Percentiles rank a stretch among this genome's conserved stretches.
These are phyloP conservation scores for Dendroctonus ponderosae DNA, from an alignment of 1,140 invertebrate species.

Conservation along the genomic window DNA sequence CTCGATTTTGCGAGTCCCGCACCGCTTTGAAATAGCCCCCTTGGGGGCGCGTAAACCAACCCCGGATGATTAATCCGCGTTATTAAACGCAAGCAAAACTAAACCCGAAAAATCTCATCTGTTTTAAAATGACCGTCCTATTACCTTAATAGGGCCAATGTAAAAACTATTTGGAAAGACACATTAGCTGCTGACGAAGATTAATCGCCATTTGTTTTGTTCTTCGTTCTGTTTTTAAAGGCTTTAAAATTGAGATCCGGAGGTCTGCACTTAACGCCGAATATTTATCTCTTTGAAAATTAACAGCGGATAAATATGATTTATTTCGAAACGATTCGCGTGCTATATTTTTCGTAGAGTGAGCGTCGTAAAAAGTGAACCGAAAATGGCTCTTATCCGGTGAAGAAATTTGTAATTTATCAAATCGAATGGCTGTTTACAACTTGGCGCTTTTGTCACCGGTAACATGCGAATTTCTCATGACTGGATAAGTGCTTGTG, in stretches of 20 bases:
- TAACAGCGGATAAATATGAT: slow-evolving; percentile 24
- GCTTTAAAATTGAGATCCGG: slow-evolving; percentile 22
- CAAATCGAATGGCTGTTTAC: slow-evolving; percentile 1
- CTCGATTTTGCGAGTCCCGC: slow-evolving; percentile 5
- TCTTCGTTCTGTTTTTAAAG: slow-evolving; percentile 23
- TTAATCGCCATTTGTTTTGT: slow-evolving; percentile 27
- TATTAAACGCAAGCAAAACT: slow-evolving; percentile 30
- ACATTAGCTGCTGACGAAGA: slow-evolving; percentile 28
- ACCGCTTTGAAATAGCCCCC: slow-evolving; percentile 10
- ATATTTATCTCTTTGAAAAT: slow-evolving; percentile 25
- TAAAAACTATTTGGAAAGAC: slow-evolving; percentile 32
- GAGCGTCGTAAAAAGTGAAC: slow-evolving; percentile 2
- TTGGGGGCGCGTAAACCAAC: background rate
- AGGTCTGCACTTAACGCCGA: slow-evolving; percentile 27
- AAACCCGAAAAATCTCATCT: slow-evolving; percentile 27
- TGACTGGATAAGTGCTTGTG: no score
- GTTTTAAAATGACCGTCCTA: slow-evolving; percentile 24
- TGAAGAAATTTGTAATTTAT: slow-evolving; percentile 7
- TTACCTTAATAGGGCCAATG: slow-evolving; percentile 32
- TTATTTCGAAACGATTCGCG: slow-evolving; percentile 20
- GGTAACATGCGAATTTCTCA: no score
- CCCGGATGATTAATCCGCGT: slow-evolving; percentile 20
- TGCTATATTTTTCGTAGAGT: slow-evolving; percentile 11
- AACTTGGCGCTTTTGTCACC: background rate
- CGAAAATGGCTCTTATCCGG: slow-evolving; percentile 7